phyloP scores from a whole-genome alignment of 2,888 invertebrate genomes.

The Noctua janthina region DNA sequence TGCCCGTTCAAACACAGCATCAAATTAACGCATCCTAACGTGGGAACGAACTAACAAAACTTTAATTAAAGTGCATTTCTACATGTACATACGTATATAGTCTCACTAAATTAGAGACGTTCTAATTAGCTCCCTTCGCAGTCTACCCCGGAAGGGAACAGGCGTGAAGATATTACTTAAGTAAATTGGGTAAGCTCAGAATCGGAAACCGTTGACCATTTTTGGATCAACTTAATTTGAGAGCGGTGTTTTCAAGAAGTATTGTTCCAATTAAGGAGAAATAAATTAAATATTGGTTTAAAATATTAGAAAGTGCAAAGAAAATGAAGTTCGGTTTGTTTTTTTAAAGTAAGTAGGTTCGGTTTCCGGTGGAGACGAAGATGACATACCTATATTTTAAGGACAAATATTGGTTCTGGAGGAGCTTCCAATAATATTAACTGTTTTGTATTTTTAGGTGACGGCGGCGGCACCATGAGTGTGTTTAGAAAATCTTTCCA shows the following conservation, averaged over 20 bases:
- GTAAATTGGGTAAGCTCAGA: conserved; percentile 34
- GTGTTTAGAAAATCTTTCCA: conserved; percentile 52
- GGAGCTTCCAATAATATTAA: conserved; percentile 43
- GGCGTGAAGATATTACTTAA: conserved; percentile 48
- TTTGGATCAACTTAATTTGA: conserved; percentile 54
- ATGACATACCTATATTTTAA: conserved; percentile 15
- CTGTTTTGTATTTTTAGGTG: conserved; percentile 48
- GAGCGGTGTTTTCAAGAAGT: conserved; percentile 34
- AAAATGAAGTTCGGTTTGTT: conserved; percentile 33
- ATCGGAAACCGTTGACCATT: conserved; percentile 37
- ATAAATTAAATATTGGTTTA: conserved; percentile 60
- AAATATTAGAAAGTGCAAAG: conserved; percentile 57
- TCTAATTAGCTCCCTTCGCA: conserved; percentile 56
- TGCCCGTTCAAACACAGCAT: conserved; percentile 47
- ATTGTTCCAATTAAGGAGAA: conserved; percentile 54
- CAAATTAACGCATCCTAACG: conserved; percentile 47
- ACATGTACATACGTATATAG: conserved; percentile 27
- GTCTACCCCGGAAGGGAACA: conserved; percentile 16
- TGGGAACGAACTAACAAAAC: conserved; percentile 53
- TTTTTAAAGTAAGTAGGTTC: conserved; percentile 24
- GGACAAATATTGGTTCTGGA: conserved; percentile 50
- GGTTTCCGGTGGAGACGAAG: conserved; percentile 42
- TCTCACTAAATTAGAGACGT: conserved; percentile 54
- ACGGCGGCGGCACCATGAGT: neutral
- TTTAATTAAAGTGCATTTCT: conserved; percentile 55